These are phyloP conservation scores for Podarcis raffonei DNA, from an alignment of 2,113 vertebrate genomes.

Conservation along the genomic window DNA sequence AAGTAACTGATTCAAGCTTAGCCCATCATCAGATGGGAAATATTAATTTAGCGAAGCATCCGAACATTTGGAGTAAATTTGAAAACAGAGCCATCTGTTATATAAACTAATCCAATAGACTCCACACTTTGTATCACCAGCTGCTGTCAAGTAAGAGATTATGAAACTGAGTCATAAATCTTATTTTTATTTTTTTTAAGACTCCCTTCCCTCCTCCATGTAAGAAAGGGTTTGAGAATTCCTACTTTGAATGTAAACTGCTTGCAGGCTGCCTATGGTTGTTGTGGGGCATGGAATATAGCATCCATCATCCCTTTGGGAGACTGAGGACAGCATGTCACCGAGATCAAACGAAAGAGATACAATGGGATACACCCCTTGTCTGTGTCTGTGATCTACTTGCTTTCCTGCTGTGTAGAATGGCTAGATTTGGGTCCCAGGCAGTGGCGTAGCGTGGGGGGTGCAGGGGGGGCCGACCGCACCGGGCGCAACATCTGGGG, in stretches of 20 bases:
- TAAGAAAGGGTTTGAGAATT: not conserved
- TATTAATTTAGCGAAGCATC: slow-evolving; percentile 74
- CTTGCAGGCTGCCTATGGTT: slow-evolving; percentile 52
- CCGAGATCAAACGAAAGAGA: slow-evolving; percentile 42
- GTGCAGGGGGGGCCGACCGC: too few relatives aligned
- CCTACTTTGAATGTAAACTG: slow-evolving; percentile 63
- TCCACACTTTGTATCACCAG: slow-evolving; percentile 69
- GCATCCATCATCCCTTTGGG: slow-evolving; percentile 25
- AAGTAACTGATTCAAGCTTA: slow-evolving; percentile 65
- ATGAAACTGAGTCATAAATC: slow-evolving; percentile 74
- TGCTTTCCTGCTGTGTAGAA: not conserved
- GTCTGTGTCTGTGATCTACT: not conserved
- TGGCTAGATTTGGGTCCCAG: slow-evolving; percentile 1
- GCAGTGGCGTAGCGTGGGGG: too few relatives aligned
- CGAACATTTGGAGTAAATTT: slow-evolving; percentile 79
- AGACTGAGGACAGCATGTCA: slow-evolving; percentile 29
- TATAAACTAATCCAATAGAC: slow-evolving; percentile 73
- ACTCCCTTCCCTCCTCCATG: slow-evolving; percentile 43
- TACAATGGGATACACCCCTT: not conserved
- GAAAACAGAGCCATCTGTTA: slow-evolving; percentile 81
- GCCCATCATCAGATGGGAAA: slow-evolving; percentile 72
- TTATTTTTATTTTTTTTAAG: slow-evolving; percentile 63
- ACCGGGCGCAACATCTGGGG: too few relatives aligned
- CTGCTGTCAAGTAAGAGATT: slow-evolving; percentile 72
- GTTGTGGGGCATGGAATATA: slow-evolving; percentile 6